These are phyloP conservation scores for Metacarcinus magister DNA, from an alignment of 2,888 invertebrate genomes.

Conservation along the genomic window DNA sequence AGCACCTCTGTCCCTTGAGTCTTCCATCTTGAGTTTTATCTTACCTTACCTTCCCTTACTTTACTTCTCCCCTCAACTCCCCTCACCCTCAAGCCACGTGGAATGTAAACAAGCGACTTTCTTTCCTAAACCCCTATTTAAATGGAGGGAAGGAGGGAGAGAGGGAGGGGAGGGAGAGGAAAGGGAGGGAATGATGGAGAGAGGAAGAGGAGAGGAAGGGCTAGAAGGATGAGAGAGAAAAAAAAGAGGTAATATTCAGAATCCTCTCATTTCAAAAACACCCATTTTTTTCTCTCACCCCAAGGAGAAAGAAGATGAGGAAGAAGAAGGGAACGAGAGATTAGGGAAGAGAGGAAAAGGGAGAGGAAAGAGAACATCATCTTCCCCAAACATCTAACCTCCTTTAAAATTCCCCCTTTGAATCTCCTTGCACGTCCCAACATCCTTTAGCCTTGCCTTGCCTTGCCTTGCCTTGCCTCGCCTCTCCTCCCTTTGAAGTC, in stretches of 20 bases:
- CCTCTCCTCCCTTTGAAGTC: neutral
- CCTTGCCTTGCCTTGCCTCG: neutral
- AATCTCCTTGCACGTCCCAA: neutral
- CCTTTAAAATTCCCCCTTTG: neutral
- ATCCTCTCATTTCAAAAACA: neutral
- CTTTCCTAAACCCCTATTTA: neutral
- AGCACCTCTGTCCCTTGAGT: neutral
- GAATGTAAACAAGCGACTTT: conserved; percentile 4
- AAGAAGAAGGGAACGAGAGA: neutral
- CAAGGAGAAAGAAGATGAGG: neutral
- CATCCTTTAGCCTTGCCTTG: neutral
- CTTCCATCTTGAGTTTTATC: too few species aligned
- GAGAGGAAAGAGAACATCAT: neutral
- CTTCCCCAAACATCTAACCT: neutral
- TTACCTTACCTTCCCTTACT: neutral
- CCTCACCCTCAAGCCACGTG: neutral
- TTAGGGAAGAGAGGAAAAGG: neutral
- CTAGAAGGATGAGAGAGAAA: neutral
- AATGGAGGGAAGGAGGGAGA: neutral
- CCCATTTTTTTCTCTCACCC: conserved; percentile 21
- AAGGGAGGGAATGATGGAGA: neutral
- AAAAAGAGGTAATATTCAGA: neutral
- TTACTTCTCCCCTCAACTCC: neutral
- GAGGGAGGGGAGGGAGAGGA: neutral
- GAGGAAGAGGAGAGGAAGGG: neutral